phyloP scores from a whole-genome alignment of 2,888 invertebrate genomes.

The Hylaea fasciaria region DNA sequence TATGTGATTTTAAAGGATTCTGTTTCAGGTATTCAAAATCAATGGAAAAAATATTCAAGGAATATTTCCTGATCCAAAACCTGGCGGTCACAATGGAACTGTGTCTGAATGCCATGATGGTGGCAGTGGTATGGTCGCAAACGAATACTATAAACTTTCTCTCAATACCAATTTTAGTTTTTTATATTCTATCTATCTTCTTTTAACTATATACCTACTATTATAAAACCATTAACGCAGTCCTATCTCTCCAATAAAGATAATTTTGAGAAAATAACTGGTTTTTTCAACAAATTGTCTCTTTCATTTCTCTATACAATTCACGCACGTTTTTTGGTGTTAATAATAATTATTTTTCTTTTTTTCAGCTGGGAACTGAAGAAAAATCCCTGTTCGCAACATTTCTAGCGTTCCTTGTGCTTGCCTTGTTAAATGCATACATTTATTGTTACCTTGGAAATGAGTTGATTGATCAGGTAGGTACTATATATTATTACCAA shows the following conservation, averaged over 20 bases:
- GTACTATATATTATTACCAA: constrained; percentile 27
- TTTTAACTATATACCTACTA: too few relatives aligned
- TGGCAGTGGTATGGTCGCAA: constrained; percentile 59
- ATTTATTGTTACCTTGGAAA: constrained; percentile 73
- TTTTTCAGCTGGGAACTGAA: constrained; percentile 59
- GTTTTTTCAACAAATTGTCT: too few relatives aligned
- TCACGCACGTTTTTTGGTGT: too few relatives aligned
- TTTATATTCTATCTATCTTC: too few relatives aligned
- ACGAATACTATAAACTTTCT: too few relatives aligned
- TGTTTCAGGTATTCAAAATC: constrained; percentile 63
- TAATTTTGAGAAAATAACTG: too few relatives aligned
- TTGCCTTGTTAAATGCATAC: constrained; percentile 69
- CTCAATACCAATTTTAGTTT: too few relatives aligned
- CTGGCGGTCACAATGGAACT: constrained; percentile 69
- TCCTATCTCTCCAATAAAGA: too few relatives aligned
- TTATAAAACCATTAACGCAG: too few relatives aligned
- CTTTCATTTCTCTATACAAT: too few relatives aligned
- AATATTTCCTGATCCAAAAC: constrained; percentile 73
- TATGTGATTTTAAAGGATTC: background rate
- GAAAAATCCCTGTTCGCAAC: constrained; percentile 59
- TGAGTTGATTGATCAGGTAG: constrained; percentile 68
- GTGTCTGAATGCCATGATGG: constrained; percentile 71
- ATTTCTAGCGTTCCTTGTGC: constrained; percentile 60
- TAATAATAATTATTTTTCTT: too few relatives aligned
- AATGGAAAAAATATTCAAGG: constrained; percentile 62